phyloP scores from a whole-genome alignment of 2,113 vertebrate genomes.

The Peucedramus taeniatus region DNA sequence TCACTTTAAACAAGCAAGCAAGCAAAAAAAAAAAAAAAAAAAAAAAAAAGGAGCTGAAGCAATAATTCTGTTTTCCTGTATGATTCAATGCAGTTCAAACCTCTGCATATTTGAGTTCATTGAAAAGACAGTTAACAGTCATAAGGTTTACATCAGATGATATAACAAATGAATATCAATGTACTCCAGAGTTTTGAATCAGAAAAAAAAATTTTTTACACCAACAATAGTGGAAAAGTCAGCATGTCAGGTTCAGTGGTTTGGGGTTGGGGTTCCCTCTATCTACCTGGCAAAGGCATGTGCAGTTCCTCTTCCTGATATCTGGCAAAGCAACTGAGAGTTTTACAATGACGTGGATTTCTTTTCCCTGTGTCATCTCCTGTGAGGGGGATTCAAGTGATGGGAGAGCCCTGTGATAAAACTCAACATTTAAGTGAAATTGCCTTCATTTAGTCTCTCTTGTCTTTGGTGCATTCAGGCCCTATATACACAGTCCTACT shows the following conservation, averaged over 20 bases:
- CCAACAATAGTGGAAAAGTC: background rate
- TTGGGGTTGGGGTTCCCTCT: background rate
- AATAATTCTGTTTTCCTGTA: background rate
- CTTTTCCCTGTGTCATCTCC: background rate
- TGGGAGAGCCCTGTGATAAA: background rate
- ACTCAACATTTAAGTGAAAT: background rate
- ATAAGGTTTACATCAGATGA: background rate
- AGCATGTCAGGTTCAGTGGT: background rate
- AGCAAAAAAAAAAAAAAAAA: background rate
- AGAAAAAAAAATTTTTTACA: background rate
- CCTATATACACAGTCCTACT: accelerated
- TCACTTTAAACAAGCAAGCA: background rate
- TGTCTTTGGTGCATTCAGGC: background rate
- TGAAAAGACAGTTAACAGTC: background rate
- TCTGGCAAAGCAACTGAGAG: background rate
- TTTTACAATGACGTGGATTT: background rate
- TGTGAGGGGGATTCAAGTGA: background rate
- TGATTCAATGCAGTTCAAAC: background rate
- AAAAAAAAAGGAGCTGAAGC: background rate
- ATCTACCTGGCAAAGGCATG: background rate
- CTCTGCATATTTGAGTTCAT: background rate
- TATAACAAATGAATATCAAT: background rate
- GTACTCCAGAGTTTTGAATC: background rate
- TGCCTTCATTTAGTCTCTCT: background rate
- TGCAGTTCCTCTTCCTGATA: background rate